Percentiles rank a stretch among this genome's conserved stretches.
These are phyloP conservation scores for Anthoscopus minutus DNA, from an alignment of 2,113 vertebrate genomes.

Conservation along the genomic window DNA sequence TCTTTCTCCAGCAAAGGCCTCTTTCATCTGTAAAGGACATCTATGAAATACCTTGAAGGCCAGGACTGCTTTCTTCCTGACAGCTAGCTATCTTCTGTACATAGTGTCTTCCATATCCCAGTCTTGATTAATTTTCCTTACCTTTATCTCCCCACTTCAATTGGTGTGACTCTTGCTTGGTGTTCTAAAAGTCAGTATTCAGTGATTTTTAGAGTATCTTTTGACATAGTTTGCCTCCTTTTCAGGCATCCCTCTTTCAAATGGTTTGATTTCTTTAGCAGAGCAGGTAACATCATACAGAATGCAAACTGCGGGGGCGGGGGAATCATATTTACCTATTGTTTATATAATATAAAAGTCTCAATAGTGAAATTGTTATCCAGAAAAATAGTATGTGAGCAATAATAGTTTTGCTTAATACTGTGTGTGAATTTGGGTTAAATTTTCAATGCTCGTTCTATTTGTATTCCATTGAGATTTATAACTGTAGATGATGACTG, in stretches of 20 bases:
- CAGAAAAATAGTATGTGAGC: not conserved
- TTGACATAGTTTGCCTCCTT: not conserved
- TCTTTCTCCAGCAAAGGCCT: not conserved
- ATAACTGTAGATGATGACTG: not conserved
- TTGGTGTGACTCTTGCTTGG: not conserved
- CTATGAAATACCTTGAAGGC: not conserved
- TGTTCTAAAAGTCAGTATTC: not conserved
- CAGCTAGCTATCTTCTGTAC: not conserved
- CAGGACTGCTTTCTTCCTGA: not conserved
- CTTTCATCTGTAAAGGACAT: not conserved
- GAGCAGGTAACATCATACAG: not conserved
- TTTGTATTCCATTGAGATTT: not conserved
- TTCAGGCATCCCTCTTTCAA: not conserved
- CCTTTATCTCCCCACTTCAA: not conserved
- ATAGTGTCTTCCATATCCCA: not conserved
- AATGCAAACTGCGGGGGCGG: not conserved
- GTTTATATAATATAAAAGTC: not conserved
- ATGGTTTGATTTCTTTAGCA: not conserved
- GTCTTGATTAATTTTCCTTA: not conserved
- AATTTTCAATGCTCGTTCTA: not conserved
- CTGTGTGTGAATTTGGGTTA: not conserved
- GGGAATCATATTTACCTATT: not conserved
- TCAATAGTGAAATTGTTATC: not conserved
- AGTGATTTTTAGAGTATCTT: not conserved
- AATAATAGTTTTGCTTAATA: not conserved